Base-by-base conservation (phyloP, 1,140 invertebrate species). In the Drosophila repletoides region DNA sequence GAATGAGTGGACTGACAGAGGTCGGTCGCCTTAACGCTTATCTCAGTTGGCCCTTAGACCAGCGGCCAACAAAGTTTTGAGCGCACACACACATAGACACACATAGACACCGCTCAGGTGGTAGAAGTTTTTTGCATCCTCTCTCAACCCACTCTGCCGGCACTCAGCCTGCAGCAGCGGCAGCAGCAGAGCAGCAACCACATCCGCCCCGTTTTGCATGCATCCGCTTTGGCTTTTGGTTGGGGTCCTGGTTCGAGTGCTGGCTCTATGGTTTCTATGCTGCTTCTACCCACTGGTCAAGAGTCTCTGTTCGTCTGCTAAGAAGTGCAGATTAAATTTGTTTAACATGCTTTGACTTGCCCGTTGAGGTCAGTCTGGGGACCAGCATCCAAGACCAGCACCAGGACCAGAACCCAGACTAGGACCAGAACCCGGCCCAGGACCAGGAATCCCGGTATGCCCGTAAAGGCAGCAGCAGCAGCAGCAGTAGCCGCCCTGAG, bases 291-390 rank as follows among this genome's bases (percentile, higher is more conserved):
- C 40, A 34, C 43, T 59, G 63, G 63, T 59, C 63, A 65, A 48
- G 60, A 38, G 51, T 46, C 70, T 43, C 10, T 71, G 24, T 55
- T 55, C 40, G 43, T 65, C 70, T 64, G 80, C 56, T 64, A 75
- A 86, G 80, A 86, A 86, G 80, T 80, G 80, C 72, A 86, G 80
- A 86, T 86, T 86, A 86, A 86, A 86, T 86, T 86, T 86, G 80
- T 73, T 86, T 76, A 86, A 86, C 80, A 87, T 86, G 80, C 81
- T 80, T 84, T 71, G 59, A 61, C 56, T 76, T 28, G 34, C 55
- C 53, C 70, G 58, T 66, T 77, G 63, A 74, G 68, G 64, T 74
- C 56, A 59, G 56, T 34, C 46, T 14, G 3, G 53, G 59, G 4
- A 24, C 28, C 40, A 12, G 33, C 26, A 43, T 34, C 17, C 26